These are phyloP conservation scores for Bugulina stolonifera DNA, from an alignment of 2,888 invertebrate genomes.

Conservation along the genomic window DNA sequence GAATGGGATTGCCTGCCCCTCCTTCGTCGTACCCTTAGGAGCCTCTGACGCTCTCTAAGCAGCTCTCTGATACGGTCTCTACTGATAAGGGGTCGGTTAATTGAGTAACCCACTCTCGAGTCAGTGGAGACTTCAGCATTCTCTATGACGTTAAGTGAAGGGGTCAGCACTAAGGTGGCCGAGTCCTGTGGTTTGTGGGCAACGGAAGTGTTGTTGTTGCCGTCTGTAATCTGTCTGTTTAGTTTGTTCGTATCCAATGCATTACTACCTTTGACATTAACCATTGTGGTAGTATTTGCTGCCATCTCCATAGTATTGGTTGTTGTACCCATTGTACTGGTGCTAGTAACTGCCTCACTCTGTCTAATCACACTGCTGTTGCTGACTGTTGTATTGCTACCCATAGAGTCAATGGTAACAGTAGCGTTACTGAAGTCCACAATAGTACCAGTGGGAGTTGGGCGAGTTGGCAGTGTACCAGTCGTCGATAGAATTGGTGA, in stretches of 20 bases:
- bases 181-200: not conserved
- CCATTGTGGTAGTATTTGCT: not conserved
- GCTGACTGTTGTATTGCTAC: too few relatives aligned
- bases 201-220: not conserved
- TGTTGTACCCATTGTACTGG: too few relatives aligned
- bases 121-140: not conserved
- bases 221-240: not conserved
- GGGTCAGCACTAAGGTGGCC: not conserved
- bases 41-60: not conserved
- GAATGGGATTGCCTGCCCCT: not conserved
- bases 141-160: not conserved
- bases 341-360: too few relatives aligned
- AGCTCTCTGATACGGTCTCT: not conserved
- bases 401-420: too few relatives aligned
- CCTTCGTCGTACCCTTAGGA: not conserved
- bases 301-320: too few relatives aligned
- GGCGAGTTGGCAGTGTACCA: too few relatives aligned
- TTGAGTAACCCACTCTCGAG: not conserved
- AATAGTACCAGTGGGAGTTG: too few relatives aligned
- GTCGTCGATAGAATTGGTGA: too few relatives aligned
- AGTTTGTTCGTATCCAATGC: not conserved
- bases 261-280: not conserved
- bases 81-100: not conserved
- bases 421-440: too few relatives aligned
- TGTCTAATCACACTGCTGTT: too few relatives aligned